Evolutionary conservation across 2,797 vertebrate species (phyloP), one percentile per base, ranked within the genome.

Genomic region (Odontamblyopus lacepedii): DNA sequence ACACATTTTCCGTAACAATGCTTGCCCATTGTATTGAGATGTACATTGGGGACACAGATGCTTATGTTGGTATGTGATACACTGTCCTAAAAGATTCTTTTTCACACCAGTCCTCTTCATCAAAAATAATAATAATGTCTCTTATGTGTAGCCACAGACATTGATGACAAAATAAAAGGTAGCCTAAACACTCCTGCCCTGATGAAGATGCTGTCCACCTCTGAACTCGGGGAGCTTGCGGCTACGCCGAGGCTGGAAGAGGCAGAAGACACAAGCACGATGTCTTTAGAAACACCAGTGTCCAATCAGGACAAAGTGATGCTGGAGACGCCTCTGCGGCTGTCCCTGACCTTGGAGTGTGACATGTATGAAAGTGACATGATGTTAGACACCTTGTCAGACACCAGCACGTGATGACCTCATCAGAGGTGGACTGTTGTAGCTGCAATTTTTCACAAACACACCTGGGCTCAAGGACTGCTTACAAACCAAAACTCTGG

Each of bases 1-100:
- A 99, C 88, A 98, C 97, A 0, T 99, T 99, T 93, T 99, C 98
- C 12, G 98, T 99, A 85, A 98, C 98, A 0, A 99, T 99, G 98
- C 96, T 99, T 16, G 98, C 97, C 53, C 97, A 99, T 78, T 99
- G 98, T 82, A 99, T 99, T 76, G 97, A 99, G 91, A 99, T 99
- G 98, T 99, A 99, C 88, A 99, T 99, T 77, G 96, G 97, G 35
- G 97, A 99, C 91, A 97, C 97, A 0, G 98, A 99, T 82, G 97
- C 98, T 50, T 99, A 98, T 67, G 97, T 99, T 78, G 97, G 98
- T 98, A 95, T 90, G 94, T 68, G 30, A 51, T 53, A n/a, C 18
- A 18, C 7, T 50, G 63, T 16, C 0, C 4, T 27, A 27, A 27
- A 66, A 27, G 26, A 19, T 41, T 44, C 26, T 6, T 66, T 18